These are phyloP conservation scores for Shargacucullia verbasci DNA, from an alignment of 2,888 invertebrate genomes.

Conservation along the genomic window DNA sequence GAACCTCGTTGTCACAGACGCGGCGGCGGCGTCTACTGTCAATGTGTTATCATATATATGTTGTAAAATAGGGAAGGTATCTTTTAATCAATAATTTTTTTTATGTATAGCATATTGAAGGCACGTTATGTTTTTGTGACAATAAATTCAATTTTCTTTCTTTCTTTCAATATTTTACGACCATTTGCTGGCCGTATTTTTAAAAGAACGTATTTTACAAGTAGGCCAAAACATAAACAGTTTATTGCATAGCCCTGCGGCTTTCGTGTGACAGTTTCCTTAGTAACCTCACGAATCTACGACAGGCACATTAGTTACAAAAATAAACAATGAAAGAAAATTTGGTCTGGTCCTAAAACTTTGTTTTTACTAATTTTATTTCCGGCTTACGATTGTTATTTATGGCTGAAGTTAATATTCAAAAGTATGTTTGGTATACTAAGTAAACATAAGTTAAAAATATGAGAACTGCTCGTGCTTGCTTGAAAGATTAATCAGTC, in stretches of 20 bases:
- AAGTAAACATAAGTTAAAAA: no score
- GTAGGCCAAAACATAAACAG: conserved; percentile 11
- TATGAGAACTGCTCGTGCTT: no score
- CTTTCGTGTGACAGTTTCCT: conserved; percentile 11
- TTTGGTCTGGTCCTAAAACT: conserved; percentile 1
- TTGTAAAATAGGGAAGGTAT: no score
- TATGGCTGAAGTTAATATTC: neutral
- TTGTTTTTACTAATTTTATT: conserved; percentile 16
- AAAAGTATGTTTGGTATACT: neutral
- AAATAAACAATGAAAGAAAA: conserved; percentile 18
- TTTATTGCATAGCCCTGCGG: conserved; percentile 10
- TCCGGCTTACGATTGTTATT: conserved; percentile 8
- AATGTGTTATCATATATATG: no score
- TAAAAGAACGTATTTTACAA: conserved; percentile 2
- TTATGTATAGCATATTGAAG: no score
- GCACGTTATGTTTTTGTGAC: no score
- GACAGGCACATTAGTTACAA: conserved; percentile 9
- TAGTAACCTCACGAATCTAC: neutral
- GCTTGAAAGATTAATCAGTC: no score
- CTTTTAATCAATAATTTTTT: no score
- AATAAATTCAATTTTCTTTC: no score
- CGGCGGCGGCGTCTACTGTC: no score
- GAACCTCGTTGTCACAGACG: no score
- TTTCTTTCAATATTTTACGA: no score
- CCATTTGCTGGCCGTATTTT: neutral